Percentiles rank a stretch among this genome's conserved stretches.
Conservation (phyloP, 92 coral and sea anemone species). For the Actinernus sp. region DNA sequence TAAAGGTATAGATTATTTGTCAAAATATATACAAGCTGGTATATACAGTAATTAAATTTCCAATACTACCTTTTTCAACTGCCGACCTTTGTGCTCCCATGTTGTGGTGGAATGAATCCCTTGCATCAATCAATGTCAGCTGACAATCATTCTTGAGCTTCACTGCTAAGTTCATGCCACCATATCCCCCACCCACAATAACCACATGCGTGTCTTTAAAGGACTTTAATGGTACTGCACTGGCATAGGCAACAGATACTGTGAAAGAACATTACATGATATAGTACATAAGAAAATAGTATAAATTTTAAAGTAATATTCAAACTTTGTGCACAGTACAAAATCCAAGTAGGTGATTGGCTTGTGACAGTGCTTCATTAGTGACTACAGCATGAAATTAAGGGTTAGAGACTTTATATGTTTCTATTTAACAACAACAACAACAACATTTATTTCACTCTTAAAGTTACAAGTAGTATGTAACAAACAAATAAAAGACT, state of each 20-base stretch:
- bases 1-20: no score
- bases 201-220: conserved; percentile 83
- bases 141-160: conserved; percentile 88
- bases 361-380: no score
- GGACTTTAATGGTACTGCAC: conserved; percentile 56
- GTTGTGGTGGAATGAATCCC: conserved; percentile 94
- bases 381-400: no score
- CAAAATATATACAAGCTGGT: no score
- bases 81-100: conserved; percentile 99
- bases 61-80: conserved; percentile 88
- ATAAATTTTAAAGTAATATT: background rate
- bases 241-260: conserved; percentile 45
- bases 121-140: conserved; percentile 88
- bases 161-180: conserved; percentile 85
- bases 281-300: no score
- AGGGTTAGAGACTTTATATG: no score
- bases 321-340: background rate
- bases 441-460: background rate
- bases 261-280: no score
- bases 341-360: background rate
- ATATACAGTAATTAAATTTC: no score
- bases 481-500: no score
- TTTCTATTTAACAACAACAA: no score
- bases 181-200: conserved; percentile 91
- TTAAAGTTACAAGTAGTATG: no score